phyloP scores from a whole-genome alignment of 2,113 vertebrate genomes.

The Numenius arquata region DNA sequence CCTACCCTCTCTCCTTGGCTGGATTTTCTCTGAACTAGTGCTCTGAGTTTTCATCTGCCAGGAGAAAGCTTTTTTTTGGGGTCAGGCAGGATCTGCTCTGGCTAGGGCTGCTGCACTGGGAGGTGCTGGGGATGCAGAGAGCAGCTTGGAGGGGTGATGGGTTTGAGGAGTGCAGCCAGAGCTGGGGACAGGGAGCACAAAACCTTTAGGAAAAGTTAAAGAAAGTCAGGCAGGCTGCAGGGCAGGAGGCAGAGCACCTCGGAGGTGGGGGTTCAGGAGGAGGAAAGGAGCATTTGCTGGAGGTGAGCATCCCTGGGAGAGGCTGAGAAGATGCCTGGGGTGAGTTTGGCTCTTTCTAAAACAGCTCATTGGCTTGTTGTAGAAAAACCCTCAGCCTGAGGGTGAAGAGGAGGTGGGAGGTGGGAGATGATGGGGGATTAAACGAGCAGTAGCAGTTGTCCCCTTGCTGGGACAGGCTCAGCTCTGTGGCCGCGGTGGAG shows the following conservation, averaged over 20 bases:
- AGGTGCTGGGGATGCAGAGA: background rate
- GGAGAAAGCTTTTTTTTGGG: background rate
- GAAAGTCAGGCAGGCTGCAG: background rate
- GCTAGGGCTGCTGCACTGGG: background rate
- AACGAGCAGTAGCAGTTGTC: background rate
- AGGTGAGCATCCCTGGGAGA: background rate
- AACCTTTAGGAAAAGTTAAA: background rate
- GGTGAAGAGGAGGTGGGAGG: background rate
- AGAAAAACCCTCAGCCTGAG: background rate
- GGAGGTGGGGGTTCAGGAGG: rapidly evolving
- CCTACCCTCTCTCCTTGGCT: background rate
- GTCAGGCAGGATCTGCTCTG: background rate
- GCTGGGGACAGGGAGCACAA: background rate
- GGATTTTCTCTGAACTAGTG: background rate
- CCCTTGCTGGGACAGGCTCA: background rate
- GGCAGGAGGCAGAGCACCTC: background rate
- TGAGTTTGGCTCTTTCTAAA: background rate
- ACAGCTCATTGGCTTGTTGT: background rate
- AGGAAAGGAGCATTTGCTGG: background rate
- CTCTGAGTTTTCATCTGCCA: background rate
- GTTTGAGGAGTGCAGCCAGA: background rate
- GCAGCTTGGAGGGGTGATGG: background rate
- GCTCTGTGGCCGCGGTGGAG: rapidly evolving
- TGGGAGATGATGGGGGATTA: background rate
- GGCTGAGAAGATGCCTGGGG: rapidly evolving